Base-by-base conservation (phyloP, 2,888 invertebrate genomes). In the Perizoma flavofasciatum region DNA sequence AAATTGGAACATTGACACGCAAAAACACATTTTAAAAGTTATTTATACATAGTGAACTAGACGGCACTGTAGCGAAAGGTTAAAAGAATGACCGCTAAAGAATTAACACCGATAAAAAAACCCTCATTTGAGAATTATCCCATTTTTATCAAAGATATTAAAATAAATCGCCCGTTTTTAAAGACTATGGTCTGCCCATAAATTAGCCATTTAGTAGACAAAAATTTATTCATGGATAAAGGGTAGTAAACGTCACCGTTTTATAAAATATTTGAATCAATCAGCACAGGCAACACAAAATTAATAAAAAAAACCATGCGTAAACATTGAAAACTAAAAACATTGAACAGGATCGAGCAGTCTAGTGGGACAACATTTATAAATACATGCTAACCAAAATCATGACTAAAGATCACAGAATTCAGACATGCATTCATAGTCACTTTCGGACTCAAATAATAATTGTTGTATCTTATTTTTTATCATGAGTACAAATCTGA, bases 271-370 rank as follows among this genome's bases (percentile, higher is more conserved):
- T 79, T 82, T 76, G 76, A 69, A 83, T 75, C 75, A 69, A 78
- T 70, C 65, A 74, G 79, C 70, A 76, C 77, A 82, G 82, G 85
- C 82, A 85, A 85, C 82, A 85, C 85, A 84, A 86, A 85, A 85
- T 83, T 68, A 74, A 75, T 75, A 81, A 81, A 84, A 83, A 86
- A 83, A 79, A 62, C 58, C 90, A 90, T 90, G 90, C 90, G 73
- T 71, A 71, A 75, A 74, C 70, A 69, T 56, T 37, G 50, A 56
- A 59, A 68, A 66, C 51, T 70, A 77, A 79, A 82, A 77, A 89
- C 79, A 80, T 81, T 68, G 67, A 82, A 22, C 22, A 78, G 79
- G 72, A 72, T 77, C 85, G 86, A 88, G 89, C 90, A 81, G 66
- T 77, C 87, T 88, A 89, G 79, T 83, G 70, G 82, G 83, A 83